phyloP scores from a whole-genome alignment of 2,888 invertebrate genomes.

The Hofmannophila pseudospretella region DNA sequence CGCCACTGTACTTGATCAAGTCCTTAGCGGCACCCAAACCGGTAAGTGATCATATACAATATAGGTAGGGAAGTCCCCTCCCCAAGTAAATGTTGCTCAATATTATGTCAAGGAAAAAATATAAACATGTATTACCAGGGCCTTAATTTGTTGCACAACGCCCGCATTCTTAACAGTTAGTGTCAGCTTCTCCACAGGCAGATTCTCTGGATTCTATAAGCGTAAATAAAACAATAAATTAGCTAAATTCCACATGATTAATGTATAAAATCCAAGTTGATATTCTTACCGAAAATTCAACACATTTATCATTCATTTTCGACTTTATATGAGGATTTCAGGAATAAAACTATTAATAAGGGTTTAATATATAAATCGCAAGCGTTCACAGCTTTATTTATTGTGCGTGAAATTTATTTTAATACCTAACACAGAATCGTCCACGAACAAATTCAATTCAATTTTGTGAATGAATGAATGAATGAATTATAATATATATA shows the following conservation, averaged over 20 bases:
- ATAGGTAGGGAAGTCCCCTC: too few relatives aligned
- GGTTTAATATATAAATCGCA: not conserved
- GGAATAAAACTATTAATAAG: not conserved
- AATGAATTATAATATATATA: too few relatives aligned
- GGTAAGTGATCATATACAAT: too few relatives aligned
- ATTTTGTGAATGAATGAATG: too few relatives aligned
- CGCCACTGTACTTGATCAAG: too few relatives aligned
- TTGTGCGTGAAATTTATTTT: too few relatives aligned
- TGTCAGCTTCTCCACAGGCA: slow-evolving; percentile 72
- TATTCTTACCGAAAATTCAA: slow-evolving; percentile 38
- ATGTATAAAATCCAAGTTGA: not conserved
- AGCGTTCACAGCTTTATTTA: too few relatives aligned
- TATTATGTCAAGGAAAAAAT: slow-evolving; percentile 7
- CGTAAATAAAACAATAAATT: slow-evolving; percentile 2
- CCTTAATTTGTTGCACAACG: slow-evolving; percentile 73
- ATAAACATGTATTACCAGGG: slow-evolving; percentile 73
- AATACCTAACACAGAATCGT: too few relatives aligned
- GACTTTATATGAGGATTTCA: too few relatives aligned
- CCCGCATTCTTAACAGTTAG: slow-evolving; percentile 70
- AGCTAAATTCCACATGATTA: not conserved
- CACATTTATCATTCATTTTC: slow-evolving; percentile 28
- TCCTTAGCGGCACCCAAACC: too few relatives aligned
- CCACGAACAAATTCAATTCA: too few relatives aligned
- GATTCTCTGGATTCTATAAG: slow-evolving; percentile 76
- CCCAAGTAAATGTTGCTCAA: slow-evolving; percentile 14